Percentiles rank a stretch among this genome's conserved stretches.
Conservation (phyloP, 2,113 vertebrate genomes). For the Fulmarus glacialis region DNA sequence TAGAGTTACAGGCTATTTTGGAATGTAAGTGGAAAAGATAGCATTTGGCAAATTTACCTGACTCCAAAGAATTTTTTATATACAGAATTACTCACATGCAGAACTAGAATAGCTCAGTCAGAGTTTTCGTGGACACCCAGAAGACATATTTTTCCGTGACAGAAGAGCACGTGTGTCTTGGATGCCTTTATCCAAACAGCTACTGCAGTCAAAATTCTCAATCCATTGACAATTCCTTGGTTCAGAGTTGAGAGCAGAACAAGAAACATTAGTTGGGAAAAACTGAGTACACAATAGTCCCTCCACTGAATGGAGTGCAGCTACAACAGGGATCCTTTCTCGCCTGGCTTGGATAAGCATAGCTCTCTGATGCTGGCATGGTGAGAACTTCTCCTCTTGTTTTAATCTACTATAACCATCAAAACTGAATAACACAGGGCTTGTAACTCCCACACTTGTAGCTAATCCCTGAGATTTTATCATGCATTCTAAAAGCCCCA, state of each 20-base stretch:
- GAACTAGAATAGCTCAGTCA: not conserved
- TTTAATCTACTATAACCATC: not conserved
- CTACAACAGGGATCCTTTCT: not conserved
- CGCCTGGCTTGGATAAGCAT: not conserved
- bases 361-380: not conserved
- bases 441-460: not conserved
- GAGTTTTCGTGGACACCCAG: not conserved
- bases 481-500: not conserved
- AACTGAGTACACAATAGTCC: not conserved
- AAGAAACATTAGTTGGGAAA: not conserved
- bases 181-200: not conserved
- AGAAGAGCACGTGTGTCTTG: accelerated
- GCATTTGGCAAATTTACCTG: not conserved
- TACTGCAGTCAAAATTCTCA: not conserved
- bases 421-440: not conserved
- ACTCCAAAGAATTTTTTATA: not conserved
- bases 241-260: not conserved
- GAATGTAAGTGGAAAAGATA: not conserved
- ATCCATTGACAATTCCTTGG: not conserved
- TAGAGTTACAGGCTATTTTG: not conserved
- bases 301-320: not conserved
- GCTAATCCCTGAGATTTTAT: not conserved
- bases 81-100: not conserved
- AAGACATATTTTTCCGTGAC: not conserved
- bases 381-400: not conserved